Evolutionary conservation across 2,113 vertebrate genomes (phyloP).

Genomic region (Murina feae): DNA sequence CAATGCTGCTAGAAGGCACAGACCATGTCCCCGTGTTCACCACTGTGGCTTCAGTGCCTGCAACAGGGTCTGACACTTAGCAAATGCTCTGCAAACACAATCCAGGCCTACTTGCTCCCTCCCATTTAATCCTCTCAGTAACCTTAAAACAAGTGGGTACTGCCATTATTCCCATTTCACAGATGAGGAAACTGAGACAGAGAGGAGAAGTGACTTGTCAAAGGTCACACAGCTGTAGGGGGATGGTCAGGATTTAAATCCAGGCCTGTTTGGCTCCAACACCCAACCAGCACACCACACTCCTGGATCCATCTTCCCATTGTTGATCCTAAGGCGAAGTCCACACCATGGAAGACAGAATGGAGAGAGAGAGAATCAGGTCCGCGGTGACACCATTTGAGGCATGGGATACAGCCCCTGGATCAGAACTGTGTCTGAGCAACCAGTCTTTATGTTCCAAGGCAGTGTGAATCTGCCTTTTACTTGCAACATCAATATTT

Average conservation of each 20-base stretch:
- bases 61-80: background rate
- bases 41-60: accelerated
- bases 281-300: background rate
- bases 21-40: too few species aligned
- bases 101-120: accelerated
- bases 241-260: background rate
- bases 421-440: background rate
- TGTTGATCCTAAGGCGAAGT: background rate
- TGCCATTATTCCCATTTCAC: background rate
- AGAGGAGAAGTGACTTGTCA: background rate
- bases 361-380: background rate
- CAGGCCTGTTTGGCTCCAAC: background rate
- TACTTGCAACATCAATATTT: background rate
- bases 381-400: accelerated
- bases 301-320: background rate
- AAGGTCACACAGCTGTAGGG: background rate
- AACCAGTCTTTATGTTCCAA: background rate
- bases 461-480: background rate
- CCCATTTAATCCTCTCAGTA: background rate
- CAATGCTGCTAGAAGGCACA: accelerated
- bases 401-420: background rate
- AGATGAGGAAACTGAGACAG: background rate
- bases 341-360: background rate
- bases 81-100: accelerated
- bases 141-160: background rate